phyloP scores from a whole-genome alignment of 2,888 invertebrate genomes.

The Acanthosepion esculentum region DNA sequence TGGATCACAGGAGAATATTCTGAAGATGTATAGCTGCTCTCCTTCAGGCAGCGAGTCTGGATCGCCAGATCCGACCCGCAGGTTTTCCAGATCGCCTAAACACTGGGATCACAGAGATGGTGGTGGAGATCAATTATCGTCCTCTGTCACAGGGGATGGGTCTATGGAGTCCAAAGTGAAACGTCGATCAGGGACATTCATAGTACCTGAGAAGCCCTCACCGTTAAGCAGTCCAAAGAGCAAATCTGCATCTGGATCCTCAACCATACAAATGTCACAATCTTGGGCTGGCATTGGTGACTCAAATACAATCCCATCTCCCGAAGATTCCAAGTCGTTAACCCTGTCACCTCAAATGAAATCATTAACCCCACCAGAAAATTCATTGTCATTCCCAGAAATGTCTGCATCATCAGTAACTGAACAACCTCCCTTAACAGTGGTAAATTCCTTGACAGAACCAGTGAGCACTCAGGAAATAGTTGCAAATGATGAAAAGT shows the following conservation, averaged over 20 bases:
- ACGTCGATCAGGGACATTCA: neutral
- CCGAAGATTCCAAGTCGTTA: neutral
- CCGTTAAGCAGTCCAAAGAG: slow-evolving; percentile 25
- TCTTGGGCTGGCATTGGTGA: slow-evolving; percentile 42
- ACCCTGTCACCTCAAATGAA: neutral
- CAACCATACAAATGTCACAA: slow-evolving; percentile 39
- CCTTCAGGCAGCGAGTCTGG: slow-evolving; percentile 57
- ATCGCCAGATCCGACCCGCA: slow-evolving; percentile 55
- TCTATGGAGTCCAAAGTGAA: slow-evolving; percentile 1
- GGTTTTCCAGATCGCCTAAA: neutral
- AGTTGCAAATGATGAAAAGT: neutral
- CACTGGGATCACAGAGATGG: slow-evolving; percentile 34
- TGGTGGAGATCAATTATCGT: slow-evolving; percentile 35
- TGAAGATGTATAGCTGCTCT: slow-evolving; percentile 61
- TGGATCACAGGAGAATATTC: slow-evolving; percentile 62
- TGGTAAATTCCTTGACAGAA: neutral
- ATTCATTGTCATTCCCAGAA: neutral
- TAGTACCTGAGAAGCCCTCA: neutral
- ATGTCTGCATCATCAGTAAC: neutral
- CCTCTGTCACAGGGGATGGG: slow-evolving; percentile 42
- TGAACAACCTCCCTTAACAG: neutral
- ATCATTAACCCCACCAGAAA: neutral
- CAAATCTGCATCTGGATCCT: neutral
- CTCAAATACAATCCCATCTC: neutral
- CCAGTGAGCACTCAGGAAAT: neutral